Base-by-base conservation (phyloP, 2,888 invertebrate genomes). In the Drosophila planitibia region DNA sequence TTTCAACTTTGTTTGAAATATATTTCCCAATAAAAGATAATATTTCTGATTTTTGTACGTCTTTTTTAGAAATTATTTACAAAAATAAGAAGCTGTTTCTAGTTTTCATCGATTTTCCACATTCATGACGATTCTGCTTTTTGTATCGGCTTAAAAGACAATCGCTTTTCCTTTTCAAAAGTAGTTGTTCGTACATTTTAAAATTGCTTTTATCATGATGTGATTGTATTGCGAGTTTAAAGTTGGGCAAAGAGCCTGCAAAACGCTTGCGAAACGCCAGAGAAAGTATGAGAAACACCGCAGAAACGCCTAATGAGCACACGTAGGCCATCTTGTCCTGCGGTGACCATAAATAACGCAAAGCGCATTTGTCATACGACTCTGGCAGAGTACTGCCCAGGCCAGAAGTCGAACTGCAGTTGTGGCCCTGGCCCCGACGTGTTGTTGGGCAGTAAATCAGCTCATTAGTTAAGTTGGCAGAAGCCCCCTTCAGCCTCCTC, bases 261-360 rank as follows among this genome's bases (percentile, higher is more conserved):
- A 47, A 25, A 16, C 22, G 22, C 76, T 75, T 88, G 16, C 16
- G 16, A 16, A 37, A 37, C 37, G 7, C 3, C 37, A 2, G 37
- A 19, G 37, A 16, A 37, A 37, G 16, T 16, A 16, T 37, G 16
- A 37, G 37, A 19, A 37, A 7, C 37, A 7, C 47, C 25, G 1
- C 9, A 47, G 47, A 47, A 25, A 4, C 25, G 25, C 76, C 79
- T 88, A 90, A 88, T 86, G 91, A 84, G 76, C 91, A 70, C 87
- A 87, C 91, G 87, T 87, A 86, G 74, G 81, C 85, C 92, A 87
- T 89, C 80, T 86, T 83, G 85, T 86, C 87, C 91, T 91, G 76
- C 89, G 91, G 91, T 86, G 84, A 82, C 91, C 84, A 91, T 91
- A 91, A 91, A 92, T 91, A 92, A 88, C 83, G 79, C 41, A 78